Evolutionary conservation across 2,797 vertebrate genomes (phyloP).

Genomic region (Rhinogobio ventralis): DNA sequence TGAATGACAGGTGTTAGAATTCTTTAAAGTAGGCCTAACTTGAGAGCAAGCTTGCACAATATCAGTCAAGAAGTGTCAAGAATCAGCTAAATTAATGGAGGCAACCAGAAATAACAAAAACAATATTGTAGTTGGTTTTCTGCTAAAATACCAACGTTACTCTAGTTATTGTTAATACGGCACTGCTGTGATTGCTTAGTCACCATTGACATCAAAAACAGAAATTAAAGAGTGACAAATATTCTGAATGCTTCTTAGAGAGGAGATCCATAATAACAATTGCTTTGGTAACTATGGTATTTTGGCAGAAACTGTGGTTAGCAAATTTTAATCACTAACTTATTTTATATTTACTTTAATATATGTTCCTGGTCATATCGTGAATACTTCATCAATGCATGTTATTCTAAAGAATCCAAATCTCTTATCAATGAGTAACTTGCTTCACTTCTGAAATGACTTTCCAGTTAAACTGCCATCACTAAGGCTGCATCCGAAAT

Average conservation of each 20-base stretch:
- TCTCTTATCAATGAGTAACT: background rate
- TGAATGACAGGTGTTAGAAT: background rate
- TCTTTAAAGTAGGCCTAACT: conserved; percentile 1
- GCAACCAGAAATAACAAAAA: background rate
- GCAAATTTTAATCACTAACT: background rate
- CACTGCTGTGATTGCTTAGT: background rate
- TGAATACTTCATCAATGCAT: background rate
- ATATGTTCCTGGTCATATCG: background rate
- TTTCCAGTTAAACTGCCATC: background rate
- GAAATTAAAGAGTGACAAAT: background rate
- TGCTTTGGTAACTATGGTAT: background rate
- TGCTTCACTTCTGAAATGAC: too few species aligned
- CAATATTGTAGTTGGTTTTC: background rate
- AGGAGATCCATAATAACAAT: background rate
- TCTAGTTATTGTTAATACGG: background rate
- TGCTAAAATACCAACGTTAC: background rate
- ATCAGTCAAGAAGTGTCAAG: conserved; percentile 5
- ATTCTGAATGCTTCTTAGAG: too few species aligned
- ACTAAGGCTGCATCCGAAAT: too few species aligned
- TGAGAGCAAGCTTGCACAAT: background rate
- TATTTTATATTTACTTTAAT: background rate
- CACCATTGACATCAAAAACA: background rate
- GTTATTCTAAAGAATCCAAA: background rate
- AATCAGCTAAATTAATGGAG: background rate
- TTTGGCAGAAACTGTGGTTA: background rate